Base-by-base conservation (phyloP, 1,140 invertebrate species). In the Capitella teleta region DNA sequence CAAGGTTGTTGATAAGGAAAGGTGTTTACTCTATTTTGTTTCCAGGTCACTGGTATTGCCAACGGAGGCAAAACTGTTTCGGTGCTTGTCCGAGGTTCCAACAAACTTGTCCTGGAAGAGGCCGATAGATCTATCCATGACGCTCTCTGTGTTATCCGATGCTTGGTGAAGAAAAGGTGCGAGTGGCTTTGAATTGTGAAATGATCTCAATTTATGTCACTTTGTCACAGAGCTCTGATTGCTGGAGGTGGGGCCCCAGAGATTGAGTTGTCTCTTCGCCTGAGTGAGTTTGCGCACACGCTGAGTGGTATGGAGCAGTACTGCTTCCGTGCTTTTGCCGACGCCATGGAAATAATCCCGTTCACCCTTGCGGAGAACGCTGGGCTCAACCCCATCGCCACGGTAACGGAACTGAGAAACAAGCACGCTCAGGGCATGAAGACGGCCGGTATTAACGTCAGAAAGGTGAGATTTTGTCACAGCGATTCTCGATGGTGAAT, bases 311-410 rank as follows among this genome's bases (percentile, higher is more conserved):
- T 93, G 37, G 86, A 96, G 68, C 87, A 93, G 42, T 97, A 97
- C 68, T 98, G 94, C 64, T 82, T 74, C 56, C 79, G 85, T 55
- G 92, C 89, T 1, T 99, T 89, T 77, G 91, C 94, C 6, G 87
- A 96, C 67, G 91, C 95, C 1, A 74, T 99, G 21, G 93, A 98
- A 76, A 83, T 98, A 3, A 88, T 99, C 65, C 96, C 96, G 2
- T 94, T 84, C 44, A 99, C 96, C 2, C 75, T 99, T 46, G 91
- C 96, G n/a, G 96, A 99, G 75, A 99, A 99, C 73, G 94, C 95
- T 23, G 95, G 96, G n/a, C 76, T 99, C 2, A 98, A 95, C 74
- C 86, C 96, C 0, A 97, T 99, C 66, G 72, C 86, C 42, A 98
- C 94, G 0, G 94, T 99, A 1, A 98, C 95, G 0, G 93, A 98